Base-by-base conservation (phyloP, 2,113 vertebrate genomes). In the Carlito syrichta region DNA sequence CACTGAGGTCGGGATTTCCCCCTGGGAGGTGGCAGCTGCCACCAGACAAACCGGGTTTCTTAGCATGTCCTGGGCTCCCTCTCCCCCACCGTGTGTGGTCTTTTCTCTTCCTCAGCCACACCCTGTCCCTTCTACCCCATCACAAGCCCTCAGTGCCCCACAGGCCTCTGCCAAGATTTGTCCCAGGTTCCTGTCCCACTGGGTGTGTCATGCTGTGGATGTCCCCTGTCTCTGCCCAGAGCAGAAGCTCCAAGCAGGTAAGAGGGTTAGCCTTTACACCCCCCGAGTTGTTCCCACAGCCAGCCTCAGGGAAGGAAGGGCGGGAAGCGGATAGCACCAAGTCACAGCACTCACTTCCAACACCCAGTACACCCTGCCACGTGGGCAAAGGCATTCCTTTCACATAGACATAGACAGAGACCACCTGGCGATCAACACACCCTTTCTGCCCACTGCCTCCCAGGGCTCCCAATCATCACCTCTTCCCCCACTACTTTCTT, bases 201-300 rank as follows among this genome's bases (percentile, higher is more conserved):
- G 7, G n/a, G n/a, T n/a, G n/a, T n/a, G n/a, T n/a, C n/a, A n/a
- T n/a, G n/a, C n/a, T n/a, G n/a, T n/a, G n/a, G n/a, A n/a, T n/a
- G n/a, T n/a, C n/a, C n/a, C n/a, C n/a, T n/a, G n/a, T n/a, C 60
- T 38, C 52, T 62, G 35, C 22, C 74, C 3, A 27, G 43, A 5
- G 11, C 6, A 1, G 45, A 82, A 22, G 23, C 48, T 45, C 19
- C 8, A 17, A 2, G 27, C 2, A 84, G 52, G 32, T 32, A 13
- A 9, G 20, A 2, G 40, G 43, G 73, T 3, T 23, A n/a, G 6
- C 35, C 6, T 1, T 23, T 1, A n/a, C 4, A 2, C 17, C 22
- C n/a, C 40, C 1, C 6, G 0, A 1, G 8, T 13, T 7, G n/a
- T 3, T 20, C 56, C 40, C 69, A 27, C 3, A 0, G 58, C 38